Evolutionary conservation across 1,140 invertebrate genomes (phyloP), one percentile per base, ranked within the genome.

Genomic region (Leguminivora glycinivorella): DNA sequence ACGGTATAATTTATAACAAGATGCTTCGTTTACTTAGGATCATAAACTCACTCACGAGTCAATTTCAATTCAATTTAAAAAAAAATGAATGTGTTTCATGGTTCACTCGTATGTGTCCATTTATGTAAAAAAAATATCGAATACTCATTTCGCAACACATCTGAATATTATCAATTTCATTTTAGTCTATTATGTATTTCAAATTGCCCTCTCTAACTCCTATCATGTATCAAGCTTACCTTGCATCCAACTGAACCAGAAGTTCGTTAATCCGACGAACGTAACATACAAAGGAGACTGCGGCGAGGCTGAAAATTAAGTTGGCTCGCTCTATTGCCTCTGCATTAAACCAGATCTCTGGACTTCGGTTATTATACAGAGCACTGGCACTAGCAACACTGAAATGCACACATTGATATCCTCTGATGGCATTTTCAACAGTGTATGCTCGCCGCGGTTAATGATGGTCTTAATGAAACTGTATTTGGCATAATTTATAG

Each of bases 231-330:
- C 47, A 22, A 52, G 47, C 47, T 22, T 22, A 63, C 31, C 38
- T 34, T 22, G 66, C 66, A 67, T 19, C 34, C 34, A 73, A 78
- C 77, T 83, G 75, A 76, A 74, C 79, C 79, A 80, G 78, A 87
- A 87, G 82, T 83, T 85, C 72, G 82, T 85, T 84, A 85, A 83
- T 80, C 79, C 79, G 72, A 68, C 76, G 77, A 5, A 80, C 72
- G 80, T 82, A 83, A 80, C 79, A 81, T 83, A 88, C 85, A 87
- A 85, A 89, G 85, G 85, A 85, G 81, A 72, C 83, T 84, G 84
- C 83, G 82, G 84, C 82, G 82, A 87, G 77, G 83, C 83, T 85
- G 87, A 89, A 89, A 88, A 89, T 89, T 88, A 89, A 87, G 83
- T 89, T 85, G 81, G 80, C 76, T 74, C 83, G 84, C 84, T 87